Base-by-base conservation (phyloP, 2,797 vertebrate species). In the Crenuchus spilurus region DNA sequence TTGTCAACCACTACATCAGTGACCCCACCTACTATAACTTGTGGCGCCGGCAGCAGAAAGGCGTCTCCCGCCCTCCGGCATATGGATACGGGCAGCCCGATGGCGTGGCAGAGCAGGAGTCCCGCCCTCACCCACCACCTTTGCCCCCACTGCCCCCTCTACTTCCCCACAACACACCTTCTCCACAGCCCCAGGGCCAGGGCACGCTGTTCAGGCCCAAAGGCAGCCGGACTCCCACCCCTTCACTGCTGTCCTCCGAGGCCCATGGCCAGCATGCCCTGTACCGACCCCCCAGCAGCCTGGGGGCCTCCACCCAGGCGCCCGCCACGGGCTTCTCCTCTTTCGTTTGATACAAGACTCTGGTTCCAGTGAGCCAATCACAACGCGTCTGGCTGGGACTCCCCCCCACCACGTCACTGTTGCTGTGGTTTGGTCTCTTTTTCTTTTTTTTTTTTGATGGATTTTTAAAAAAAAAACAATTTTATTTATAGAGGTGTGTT, bases 1-100 rank as follows among this genome's bases (percentile, higher is more conserved):
- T 98, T 0, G 97, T 98, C 92, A 98, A 99, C 93, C 97, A 99
- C 91, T 99, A 99, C 91, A 98, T 98, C 92, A 99, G 97, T 1
- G 97, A 99, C 88, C 97, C 97, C 73, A 98, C 96, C 2, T 99
- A 99, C 75, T 98, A 98, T 87, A 98, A 98, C 88, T 99, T 97
- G 0, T 98, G 97, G 97, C 87, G 96, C 28, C 90, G 97, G n/a
- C 96, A 98, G 87, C 96, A 96, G 88, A 98, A 97, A 82, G 97
- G 96, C 13, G 94, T 99, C 80, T 96, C 96, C 0, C 89, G 97
- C 24, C 95, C 94, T 0, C 96, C 95, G 26, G 95, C 96, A 0
- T 97, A 96, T 74, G 95, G 95, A 85, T 96, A 95, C 87, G 91
- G 94, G 1, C 96, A 98, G 91, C 93, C 95, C 26, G 96, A 98